Conservation (phyloP, 2,888 invertebrate genomes). For the Oscheius sp. region DNA sequence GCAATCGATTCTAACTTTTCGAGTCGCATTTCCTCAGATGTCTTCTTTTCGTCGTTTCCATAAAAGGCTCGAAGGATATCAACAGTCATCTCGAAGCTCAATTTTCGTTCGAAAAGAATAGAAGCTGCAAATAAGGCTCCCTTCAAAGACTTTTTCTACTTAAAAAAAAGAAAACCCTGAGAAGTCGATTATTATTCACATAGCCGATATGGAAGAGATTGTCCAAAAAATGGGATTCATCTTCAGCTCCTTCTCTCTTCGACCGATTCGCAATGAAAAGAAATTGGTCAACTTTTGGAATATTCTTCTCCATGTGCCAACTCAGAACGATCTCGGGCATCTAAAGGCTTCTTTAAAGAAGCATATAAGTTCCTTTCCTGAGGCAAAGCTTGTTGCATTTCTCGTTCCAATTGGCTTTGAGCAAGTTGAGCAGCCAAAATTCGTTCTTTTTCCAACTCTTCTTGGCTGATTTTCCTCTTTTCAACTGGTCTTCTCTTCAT, state of each 20-base stretch:
- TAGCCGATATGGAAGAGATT: slow-evolving; percentile 42
- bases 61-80: slow-evolving; percentile 35
- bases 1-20: slow-evolving; percentile 33
- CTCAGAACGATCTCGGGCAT: neutral
- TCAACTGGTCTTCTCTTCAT: neutral
- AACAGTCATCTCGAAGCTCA: slow-evolving; percentile 34
- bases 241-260: neutral
- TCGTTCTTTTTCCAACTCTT: neutral
- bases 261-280: slow-evolving; percentile 6
- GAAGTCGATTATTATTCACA: slow-evolving; percentile 37
- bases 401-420: neutral
- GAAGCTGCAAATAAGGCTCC: neutral
- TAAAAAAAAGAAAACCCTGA: slow-evolving; percentile 33
- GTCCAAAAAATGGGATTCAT: slow-evolving; percentile 29
- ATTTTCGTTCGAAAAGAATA: neutral
- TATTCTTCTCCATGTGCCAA: slow-evolving; percentile 6
- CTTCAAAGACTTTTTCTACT: neutral
- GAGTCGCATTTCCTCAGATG: slow-evolving; percentile 21
- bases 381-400: neutral
- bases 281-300: slow-evolving; percentile 1
- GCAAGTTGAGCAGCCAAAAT: neutral
- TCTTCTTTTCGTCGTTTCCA: slow-evolving; percentile 38
- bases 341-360: neutral
- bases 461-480: neutral
- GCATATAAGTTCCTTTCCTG: too few relatives aligned